Conservation (phyloP, 2,797 vertebrate genomes). For the Tokudaia tokunoshimensis region DNA sequence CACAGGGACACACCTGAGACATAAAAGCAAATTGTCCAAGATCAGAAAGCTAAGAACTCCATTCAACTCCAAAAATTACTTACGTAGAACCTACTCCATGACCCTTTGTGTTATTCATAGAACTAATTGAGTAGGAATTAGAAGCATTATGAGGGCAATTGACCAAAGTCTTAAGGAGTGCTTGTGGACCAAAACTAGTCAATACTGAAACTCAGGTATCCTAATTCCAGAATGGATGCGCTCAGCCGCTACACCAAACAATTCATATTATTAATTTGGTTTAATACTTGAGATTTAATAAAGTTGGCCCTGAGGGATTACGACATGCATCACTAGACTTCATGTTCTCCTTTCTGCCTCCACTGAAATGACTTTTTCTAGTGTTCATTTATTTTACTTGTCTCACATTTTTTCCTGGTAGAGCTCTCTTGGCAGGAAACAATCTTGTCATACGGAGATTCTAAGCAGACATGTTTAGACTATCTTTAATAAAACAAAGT, state of each 20-base stretch:
- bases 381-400: constrained; percentile 73
- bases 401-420: constrained; percentile 76
- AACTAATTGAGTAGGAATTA: constrained; percentile 3
- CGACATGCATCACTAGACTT: not conserved
- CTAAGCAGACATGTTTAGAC: constrained; percentile 78
- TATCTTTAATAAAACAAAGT: constrained; percentile 85
- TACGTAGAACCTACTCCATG: not conserved
- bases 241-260: not conserved
- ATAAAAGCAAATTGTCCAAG: not conserved
- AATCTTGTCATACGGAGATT: constrained; percentile 81
- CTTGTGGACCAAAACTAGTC: not conserved
- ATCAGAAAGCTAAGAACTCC: not conserved
- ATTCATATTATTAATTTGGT: constrained; percentile 19
- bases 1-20: not conserved
- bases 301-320: not conserved
- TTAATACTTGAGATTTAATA: constrained; percentile 47
- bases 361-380: constrained; percentile 54
- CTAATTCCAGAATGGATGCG: constrained; percentile 19
- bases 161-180: constrained; percentile 25
- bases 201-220: constrained; percentile 3
- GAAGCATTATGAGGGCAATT: not conserved
- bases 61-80: constrained; percentile 1
- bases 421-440: constrained; percentile 77
- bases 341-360: not conserved
- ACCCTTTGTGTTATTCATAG: constrained; percentile 5